phyloP scores from a whole-genome alignment of 2,113 vertebrate genomes.

The Cinclus cinclus region DNA sequence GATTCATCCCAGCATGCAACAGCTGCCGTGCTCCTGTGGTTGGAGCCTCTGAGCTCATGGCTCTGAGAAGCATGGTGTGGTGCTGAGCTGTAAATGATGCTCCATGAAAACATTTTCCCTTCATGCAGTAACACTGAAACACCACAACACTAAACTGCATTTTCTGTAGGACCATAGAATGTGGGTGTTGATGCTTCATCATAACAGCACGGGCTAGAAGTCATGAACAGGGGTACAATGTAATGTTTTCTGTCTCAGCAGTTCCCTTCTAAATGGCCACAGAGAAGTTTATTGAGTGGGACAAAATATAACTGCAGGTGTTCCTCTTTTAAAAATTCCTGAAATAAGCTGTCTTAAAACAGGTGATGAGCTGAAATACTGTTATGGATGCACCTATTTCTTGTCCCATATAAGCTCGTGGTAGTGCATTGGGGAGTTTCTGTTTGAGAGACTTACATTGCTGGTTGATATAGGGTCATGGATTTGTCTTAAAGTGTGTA shows the following conservation, averaged over 20 bases:
- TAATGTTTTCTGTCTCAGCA: neutral
- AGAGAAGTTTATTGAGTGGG: neutral
- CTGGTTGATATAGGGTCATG: neutral
- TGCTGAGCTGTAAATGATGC: neutral
- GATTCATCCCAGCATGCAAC: neutral
- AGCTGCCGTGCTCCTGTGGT: neutral
- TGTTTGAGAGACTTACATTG: neutral
- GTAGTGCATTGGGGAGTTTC: neutral
- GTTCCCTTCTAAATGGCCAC: neutral
- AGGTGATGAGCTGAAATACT: neutral
- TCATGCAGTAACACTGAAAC: neutral
- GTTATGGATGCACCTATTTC: neutral
- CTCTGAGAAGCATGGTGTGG: rapidly evolving
- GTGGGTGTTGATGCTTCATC: neutral
- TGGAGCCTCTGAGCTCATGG: neutral
- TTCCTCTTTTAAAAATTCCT: neutral
- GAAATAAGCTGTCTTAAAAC: neutral
- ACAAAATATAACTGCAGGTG: neutral
- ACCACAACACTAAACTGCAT: neutral
- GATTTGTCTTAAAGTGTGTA: neutral
- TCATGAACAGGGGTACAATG: neutral
- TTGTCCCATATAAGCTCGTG: neutral
- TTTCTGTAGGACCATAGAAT: neutral
- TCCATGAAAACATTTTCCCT: neutral
- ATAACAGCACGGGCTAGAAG: neutral